These are phyloP conservation scores for Cheilosia pagana DNA, from an alignment of 2,888 invertebrate genomes.

Conservation along the genomic window DNA sequence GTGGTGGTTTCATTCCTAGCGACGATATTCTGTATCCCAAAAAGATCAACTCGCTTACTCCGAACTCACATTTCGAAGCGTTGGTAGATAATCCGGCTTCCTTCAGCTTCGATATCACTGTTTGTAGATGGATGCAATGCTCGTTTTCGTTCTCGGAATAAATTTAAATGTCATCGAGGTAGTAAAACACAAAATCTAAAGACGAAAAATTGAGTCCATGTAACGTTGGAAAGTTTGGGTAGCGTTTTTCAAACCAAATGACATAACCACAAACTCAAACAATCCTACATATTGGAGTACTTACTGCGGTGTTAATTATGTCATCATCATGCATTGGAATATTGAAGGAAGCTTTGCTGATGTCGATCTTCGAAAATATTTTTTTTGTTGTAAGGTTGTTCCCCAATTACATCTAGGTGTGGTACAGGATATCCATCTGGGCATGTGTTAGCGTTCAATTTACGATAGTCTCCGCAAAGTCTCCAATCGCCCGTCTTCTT, in stretches of 20 bases:
- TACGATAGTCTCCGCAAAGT: conserved; percentile 77
- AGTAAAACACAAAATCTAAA: conserved; percentile 76
- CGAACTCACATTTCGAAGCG: conserved; percentile 69
- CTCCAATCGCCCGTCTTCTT: conserved; percentile 1
- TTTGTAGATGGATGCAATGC: conserved; percentile 71
- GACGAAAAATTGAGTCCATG: conserved; percentile 21
- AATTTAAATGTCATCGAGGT: conserved; percentile 78
- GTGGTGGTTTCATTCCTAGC: conserved; percentile 48
- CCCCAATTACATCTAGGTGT: background rate
- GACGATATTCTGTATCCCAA: conserved; percentile 26
- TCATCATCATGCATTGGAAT: conserved; percentile 80
- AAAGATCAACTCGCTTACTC: conserved; percentile 31
- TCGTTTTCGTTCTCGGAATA: conserved; percentile 72
- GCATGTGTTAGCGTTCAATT: conserved; percentile 77
- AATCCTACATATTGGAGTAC: conserved; percentile 80
- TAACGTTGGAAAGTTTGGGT: conserved; percentile 80
- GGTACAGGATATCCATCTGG: conserved; percentile 79
- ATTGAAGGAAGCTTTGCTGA: conserved; percentile 78
- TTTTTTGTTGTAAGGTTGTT: background rate
- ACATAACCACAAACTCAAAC: conserved; percentile 79
- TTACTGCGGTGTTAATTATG: conserved; percentile 80
- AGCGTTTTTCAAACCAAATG: conserved; percentile 71
- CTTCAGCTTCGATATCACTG: conserved; percentile 46
- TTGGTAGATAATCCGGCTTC: background rate
- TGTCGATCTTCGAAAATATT: conserved; percentile 76